Conservation (phyloP, 2,797 vertebrate genomes). For the Myotis daubentonii region DNA sequence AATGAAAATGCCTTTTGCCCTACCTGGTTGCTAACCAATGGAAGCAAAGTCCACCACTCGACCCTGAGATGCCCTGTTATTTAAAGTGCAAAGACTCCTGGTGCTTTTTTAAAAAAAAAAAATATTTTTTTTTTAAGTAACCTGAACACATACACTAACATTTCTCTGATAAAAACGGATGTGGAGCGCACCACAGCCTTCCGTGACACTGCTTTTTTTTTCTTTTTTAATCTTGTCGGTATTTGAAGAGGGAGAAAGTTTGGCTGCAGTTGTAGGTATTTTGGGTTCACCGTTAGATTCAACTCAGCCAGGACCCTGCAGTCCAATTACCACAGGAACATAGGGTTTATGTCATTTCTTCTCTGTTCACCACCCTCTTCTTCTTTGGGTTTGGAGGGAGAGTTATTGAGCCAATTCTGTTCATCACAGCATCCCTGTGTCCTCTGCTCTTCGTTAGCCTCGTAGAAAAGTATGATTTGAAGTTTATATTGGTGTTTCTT, state of each 20-base stretch:
- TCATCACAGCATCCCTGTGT: not conserved
- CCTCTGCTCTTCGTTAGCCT: not conserved
- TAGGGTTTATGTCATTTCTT: not conserved
- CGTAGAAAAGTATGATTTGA: not conserved
- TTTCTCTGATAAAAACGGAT: constrained; percentile 26
- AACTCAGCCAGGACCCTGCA: not conserved
- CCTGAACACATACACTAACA: not conserved
- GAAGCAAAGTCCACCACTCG: not conserved
- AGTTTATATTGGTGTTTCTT: not conserved
- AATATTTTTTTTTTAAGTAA: not conserved
- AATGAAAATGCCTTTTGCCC: not conserved
- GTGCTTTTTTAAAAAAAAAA: not conserved
- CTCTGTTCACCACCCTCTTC: not conserved
- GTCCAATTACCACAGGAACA: not conserved
- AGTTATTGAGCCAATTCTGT: not conserved
- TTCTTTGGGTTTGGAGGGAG: not conserved
- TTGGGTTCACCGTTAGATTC: not conserved
- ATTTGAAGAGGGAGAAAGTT: not conserved
- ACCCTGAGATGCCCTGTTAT: not conserved
- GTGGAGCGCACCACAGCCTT: not conserved
- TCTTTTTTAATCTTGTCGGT: not conserved
- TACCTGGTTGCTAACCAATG: not conserved
- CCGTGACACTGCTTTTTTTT: not conserved
- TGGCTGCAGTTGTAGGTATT: not conserved
- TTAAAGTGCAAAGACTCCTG: not conserved